These are phyloP conservation scores for Phrynocephalus vlangalii DNA, from an alignment of 2,797 vertebrate genomes.

Conservation along the genomic window DNA sequence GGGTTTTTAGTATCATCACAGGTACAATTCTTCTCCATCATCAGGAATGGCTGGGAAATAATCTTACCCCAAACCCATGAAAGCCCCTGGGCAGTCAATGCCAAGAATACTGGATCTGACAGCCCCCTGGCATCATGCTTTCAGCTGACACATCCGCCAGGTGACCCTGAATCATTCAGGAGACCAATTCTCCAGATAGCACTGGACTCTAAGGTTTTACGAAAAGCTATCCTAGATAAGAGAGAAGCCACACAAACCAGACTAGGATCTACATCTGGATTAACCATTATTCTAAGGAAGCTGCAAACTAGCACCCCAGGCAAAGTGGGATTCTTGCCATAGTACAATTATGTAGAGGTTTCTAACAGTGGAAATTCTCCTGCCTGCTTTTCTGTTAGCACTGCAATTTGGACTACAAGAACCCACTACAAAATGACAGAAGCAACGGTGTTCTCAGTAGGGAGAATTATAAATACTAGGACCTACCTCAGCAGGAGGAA, in stretches of 20 bases:
- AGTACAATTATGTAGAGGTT: not conserved
- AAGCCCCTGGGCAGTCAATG: too few species aligned
- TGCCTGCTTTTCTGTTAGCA: not conserved
- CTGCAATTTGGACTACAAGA: not conserved
- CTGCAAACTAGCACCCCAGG: not conserved
- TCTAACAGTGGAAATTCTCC: not conserved
- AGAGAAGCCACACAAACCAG: not conserved
- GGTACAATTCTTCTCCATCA: too few species aligned
- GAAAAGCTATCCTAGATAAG: conserved; percentile 69
- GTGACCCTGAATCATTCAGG: too few species aligned
- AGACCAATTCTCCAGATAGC: too few species aligned
- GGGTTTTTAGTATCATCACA: too few species aligned
- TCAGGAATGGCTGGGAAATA: too few species aligned
- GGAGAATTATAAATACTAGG: not conserved
- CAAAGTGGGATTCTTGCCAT: not conserved
- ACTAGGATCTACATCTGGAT: not conserved
- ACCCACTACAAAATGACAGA: not conserved
- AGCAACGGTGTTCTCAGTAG: not conserved
- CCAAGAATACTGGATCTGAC: too few species aligned
- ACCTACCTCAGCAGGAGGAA: not conserved
- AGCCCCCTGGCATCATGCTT: too few species aligned
- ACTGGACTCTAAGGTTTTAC: too few species aligned
- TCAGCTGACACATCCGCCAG: too few species aligned
- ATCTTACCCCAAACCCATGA: too few species aligned
- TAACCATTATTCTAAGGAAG: not conserved